Evolutionary conservation across 2,888 invertebrate genomes (phyloP), one percentile per base, ranked within the genome.

Genomic region (Lacanobia wlatinum): DNA sequence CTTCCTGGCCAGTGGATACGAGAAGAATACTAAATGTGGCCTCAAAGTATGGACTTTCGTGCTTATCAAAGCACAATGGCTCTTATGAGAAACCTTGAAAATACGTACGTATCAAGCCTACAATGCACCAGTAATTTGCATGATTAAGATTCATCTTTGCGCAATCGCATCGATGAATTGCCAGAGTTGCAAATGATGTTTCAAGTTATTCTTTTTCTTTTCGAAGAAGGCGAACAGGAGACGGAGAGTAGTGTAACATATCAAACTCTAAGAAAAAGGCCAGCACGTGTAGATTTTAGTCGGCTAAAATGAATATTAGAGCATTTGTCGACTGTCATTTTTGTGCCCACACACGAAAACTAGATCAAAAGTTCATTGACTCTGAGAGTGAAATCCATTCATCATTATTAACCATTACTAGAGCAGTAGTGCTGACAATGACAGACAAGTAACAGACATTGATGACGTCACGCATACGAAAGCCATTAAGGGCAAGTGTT

Each of bases 341-440:
- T 90, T 84, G 92, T 94, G 91, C 94, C 94, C 91, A 94, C 94
- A 89, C 87, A 88, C 84, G 18, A 82, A 87, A 95, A 94, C 90
- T 92, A 91, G 94, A 92, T 88, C 94, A 94, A 92, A 43, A 95
- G 95, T 95, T 95, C 94, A 94, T 90, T 90, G 95, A 94, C 95
- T 91, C 88, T 85, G 85, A 92, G 90, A 94, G 94, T 93, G 93
- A 94, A 94, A 94, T 88, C 92, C 93, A 95, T 95, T 95, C 94
- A 94, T 92, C 92, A 92, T 88, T 83, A 85, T 88, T 90, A 73
- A 89, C 89, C 89, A 92, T 91, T 91, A 93, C 91, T 93, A 91
- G 92, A 91, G 92, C 92, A 91, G 90, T 93, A 91, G 92, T 92
- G 89, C 90, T 89, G 84, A 92, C 91, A 93, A 94, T 94, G 89